These are phyloP conservation scores for Pyrocoelia pectoralis DNA, from an alignment of 2,888 invertebrate genomes.

Conservation along the genomic window DNA sequence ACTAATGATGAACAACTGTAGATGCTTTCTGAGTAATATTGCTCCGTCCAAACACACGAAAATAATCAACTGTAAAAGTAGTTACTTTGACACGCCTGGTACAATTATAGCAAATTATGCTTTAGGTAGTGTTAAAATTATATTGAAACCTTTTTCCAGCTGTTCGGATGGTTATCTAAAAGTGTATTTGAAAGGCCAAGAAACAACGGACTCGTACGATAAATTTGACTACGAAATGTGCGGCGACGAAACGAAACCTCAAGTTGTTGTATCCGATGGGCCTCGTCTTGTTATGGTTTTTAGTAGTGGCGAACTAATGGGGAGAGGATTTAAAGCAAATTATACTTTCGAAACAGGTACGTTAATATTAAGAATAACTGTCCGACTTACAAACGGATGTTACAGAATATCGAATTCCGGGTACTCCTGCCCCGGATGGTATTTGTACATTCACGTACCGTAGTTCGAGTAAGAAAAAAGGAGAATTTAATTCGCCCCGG, in stretches of 20 bases:
- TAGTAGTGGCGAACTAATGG: conserved; percentile 90
- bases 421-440: conserved; percentile 91
- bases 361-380: conserved; percentile 18
- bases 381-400: conserved; percentile 28
- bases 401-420: conserved; percentile 91
- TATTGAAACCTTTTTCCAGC: conserved; percentile 59
- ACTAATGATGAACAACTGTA: too few species aligned
- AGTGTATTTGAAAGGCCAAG: conserved; percentile 90
- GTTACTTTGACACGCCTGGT: too few species aligned
- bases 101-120: too few species aligned
- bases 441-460: conserved; percentile 92
- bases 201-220: conserved; percentile 90
- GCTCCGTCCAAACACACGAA: too few species aligned
- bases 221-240: conserved; percentile 94
- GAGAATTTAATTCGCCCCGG: conserved; percentile 94
- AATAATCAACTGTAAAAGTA: too few species aligned
- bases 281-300: conserved; percentile 95
- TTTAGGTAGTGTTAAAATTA: too few species aligned
- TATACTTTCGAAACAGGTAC: conserved; percentile 85
- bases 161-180: conserved; percentile 92
- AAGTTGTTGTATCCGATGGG: conserved; percentile 86
- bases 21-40: too few species aligned
- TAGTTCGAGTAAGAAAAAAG: conserved; percentile 85
- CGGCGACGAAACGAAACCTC: conserved; percentile 80
- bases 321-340: conserved; percentile 89